Evolutionary conservation across 2,113 vertebrate genomes (phyloP).

Genomic region (Elgaria multicarinata): DNA sequence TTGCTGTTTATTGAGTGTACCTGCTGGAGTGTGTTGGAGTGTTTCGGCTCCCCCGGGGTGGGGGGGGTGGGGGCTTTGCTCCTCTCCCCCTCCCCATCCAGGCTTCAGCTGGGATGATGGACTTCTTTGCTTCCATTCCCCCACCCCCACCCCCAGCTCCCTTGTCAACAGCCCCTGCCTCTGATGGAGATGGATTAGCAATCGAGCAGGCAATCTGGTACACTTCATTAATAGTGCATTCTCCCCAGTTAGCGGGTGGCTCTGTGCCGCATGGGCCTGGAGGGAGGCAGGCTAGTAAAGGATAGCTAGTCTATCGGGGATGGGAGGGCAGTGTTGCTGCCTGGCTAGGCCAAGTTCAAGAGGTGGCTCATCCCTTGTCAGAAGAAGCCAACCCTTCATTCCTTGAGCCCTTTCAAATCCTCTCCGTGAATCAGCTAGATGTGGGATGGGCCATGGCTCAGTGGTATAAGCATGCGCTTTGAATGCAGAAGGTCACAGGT

Average conservation of each 20-base stretch:
- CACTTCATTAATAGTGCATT: fast-evolving
- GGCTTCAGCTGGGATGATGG: neutral
- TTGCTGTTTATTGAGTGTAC: neutral
- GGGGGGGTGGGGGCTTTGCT: neutral
- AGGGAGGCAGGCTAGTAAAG: neutral
- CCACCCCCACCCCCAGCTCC: no score
- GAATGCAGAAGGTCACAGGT: no score
- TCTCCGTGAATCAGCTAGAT: neutral
- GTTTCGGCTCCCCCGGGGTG: fast-evolving
- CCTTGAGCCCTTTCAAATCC: neutral
- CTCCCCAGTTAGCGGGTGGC: neutral
- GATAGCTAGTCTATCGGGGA: no score
- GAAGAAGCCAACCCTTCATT: neutral
- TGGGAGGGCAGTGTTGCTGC: neutral
- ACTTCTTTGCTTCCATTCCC: neutral
- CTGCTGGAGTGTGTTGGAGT: neutral
- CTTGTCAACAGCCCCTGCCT: conserved; percentile 13
- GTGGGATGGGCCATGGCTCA: neutral
- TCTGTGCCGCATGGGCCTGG: fast-evolving
- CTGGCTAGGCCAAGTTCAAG: neutral
- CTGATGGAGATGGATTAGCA: neutral
- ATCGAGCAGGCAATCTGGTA: conserved; percentile 7
- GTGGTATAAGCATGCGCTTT: no score
- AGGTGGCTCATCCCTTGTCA: neutral
- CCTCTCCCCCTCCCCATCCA: neutral